Evolutionary conservation across 2,888 invertebrate species (phyloP), one percentile per base, ranked within the genome.

Genomic region (Gymnocheta viridis): DNA sequence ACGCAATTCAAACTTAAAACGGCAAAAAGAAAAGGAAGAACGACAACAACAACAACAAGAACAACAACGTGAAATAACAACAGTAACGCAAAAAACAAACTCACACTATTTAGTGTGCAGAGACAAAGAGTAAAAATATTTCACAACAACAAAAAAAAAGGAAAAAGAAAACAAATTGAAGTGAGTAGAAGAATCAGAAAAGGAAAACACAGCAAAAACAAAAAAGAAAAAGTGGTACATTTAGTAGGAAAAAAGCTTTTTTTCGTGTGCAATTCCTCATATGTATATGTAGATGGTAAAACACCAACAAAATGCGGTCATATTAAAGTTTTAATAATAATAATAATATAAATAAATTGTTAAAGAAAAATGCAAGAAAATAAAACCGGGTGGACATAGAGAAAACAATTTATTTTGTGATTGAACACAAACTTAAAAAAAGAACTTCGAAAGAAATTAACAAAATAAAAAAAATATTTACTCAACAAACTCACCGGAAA

Each of bases 281-380:
- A 19, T 5, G 2, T n/a, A 10, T 22, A 54, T 38, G 35, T 54
- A 77, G 32, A 56, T 56, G 69, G 10, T 58, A 73, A 81, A 81
- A 80, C 49, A 77, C 32, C 58, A 81, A 72, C 72, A 79, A 79
- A 84, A 84, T 84, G 81, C 84, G 84, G 84, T 84, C 84, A 84
- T 62, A 81, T 84, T 84, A 84, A 84, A 84, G 84, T 81, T 69
- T 83, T 79, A 27, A 10, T 24, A 58, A 60, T 19, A 14, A 17
- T 29, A 67, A 62, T 44, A 64, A 47, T 19, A 47, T 19, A 81
- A 24, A 74, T 5, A 44, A 60, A 67, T 22, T 73, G 7, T 56
- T 6, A 62, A 54, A 35, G 22, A 27, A 41, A 74, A 64, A 70
- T 62, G 51, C 44, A 58, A 27, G 49, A 67, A 64, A 27, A 29